Conservation (phyloP, 2,797 vertebrate genomes). For the Selene dorsalis region DNA sequence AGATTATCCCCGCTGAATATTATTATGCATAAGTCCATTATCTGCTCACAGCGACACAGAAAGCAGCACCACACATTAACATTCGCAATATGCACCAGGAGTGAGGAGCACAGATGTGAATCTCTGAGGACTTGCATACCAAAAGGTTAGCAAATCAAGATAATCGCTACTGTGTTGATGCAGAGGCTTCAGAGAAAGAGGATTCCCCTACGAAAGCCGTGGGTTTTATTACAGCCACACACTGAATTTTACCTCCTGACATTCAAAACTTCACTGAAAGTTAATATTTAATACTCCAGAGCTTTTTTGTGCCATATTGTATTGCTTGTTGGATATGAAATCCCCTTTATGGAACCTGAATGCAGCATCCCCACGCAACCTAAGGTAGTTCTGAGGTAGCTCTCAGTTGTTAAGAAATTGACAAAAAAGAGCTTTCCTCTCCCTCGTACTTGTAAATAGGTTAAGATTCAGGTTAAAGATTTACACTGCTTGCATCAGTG, state of each 20-base stretch:
- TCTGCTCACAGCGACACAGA: conserved; percentile 60
- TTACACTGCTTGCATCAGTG: too few relatives aligned
- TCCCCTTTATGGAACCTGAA: conserved; percentile 1
- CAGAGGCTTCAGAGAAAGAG: conserved; percentile 30
- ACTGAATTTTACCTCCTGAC: conserved; percentile 32
- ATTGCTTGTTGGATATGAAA: not conserved
- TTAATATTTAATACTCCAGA: conserved; percentile 23
- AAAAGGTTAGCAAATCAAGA: conserved; percentile 66
- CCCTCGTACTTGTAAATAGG: not conserved
- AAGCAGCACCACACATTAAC: conserved; percentile 60
- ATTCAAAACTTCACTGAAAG: conserved; percentile 45
- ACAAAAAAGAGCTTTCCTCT: not conserved
- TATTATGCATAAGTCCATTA: conserved; percentile 73
- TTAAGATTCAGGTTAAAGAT: not conserved
- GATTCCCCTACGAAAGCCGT: conserved; percentile 12
- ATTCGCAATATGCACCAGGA: conserved; percentile 51
- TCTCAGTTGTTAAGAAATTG: conserved; percentile 7
- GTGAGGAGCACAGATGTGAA: conserved; percentile 38
- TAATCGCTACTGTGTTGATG: conserved; percentile 45
- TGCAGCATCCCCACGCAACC: conserved; percentile 1
- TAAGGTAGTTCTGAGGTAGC: not conserved
- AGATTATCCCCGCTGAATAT: conserved; percentile 69
- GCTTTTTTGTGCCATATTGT: not conserved
- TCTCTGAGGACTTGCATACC: conserved; percentile 55
- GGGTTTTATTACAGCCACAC: conserved; percentile 27